Percentiles rank a stretch among this genome's conserved stretches.
Conservation (phyloP, 2,888 invertebrate species). For the Matsumyia berberina region DNA sequence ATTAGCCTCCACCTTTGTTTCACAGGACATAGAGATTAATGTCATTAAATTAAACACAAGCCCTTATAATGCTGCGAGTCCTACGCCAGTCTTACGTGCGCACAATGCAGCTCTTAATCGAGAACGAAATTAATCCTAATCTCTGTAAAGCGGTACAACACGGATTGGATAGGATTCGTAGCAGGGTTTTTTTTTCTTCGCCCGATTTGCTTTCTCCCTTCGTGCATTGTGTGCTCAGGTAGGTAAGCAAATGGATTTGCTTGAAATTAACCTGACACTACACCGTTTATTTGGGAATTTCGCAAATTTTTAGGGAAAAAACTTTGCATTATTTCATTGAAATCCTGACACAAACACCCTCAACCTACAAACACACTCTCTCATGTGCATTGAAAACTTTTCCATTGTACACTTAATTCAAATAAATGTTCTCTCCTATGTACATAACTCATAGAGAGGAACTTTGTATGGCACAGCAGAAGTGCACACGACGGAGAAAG, state of each 20-base stretch:
- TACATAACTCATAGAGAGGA: slow-evolving; percentile 50
- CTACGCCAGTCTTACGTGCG: slow-evolving; percentile 33
- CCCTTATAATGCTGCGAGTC: slow-evolving; percentile 52
- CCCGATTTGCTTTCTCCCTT: slow-evolving; percentile 14
- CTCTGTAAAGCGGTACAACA: slow-evolving; percentile 62
- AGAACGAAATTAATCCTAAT: slow-evolving; percentile 74
- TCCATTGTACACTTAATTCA: slow-evolving; percentile 69
- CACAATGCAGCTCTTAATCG: slow-evolving; percentile 55
- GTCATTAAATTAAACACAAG: slow-evolving; percentile 75
- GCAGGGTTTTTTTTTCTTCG: slow-evolving; percentile 3
- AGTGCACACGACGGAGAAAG: slow-evolving; percentile 15
- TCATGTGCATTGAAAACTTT: slow-evolving; percentile 54
- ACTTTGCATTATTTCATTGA: slow-evolving; percentile 57
- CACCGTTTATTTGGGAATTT: slow-evolving; percentile 51
- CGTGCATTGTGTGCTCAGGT: not conserved
- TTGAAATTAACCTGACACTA: slow-evolving; percentile 59
- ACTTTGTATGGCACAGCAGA: slow-evolving; percentile 10
- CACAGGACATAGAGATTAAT: slow-evolving; percentile 71
- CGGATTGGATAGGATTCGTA: slow-evolving; percentile 32
- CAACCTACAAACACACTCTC: not conserved
- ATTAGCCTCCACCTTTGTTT: slow-evolving; percentile 14
- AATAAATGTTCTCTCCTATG: slow-evolving; percentile 60
- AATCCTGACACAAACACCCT: not conserved
- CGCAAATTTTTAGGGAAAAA: slow-evolving; percentile 27
- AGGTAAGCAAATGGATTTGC: slow-evolving; percentile 68